These are phyloP conservation scores for Cranoglanis bouderius DNA, from an alignment of 2,113 vertebrate genomes.

Conservation along the genomic window DNA sequence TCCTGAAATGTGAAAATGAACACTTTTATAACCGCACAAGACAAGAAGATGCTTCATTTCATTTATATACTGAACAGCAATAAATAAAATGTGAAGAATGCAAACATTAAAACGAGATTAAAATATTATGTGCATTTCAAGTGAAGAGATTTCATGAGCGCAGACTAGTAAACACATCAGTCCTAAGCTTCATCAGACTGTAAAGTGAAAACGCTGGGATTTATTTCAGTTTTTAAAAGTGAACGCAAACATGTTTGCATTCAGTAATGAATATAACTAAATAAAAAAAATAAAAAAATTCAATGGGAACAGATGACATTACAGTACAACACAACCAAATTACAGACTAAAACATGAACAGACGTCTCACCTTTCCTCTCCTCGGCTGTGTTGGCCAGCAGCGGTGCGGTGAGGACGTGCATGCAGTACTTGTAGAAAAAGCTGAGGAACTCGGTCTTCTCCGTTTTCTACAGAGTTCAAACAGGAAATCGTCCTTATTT, in stretches of 20 bases:
- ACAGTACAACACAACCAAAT: not conserved
- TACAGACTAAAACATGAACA: not conserved
- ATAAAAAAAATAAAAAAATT: not conserved
- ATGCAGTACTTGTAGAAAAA: constrained; percentile 99
- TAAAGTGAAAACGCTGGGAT: not conserved
- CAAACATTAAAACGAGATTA: not conserved
- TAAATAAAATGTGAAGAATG: not conserved
- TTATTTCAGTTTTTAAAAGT: not conserved
- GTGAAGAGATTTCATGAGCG: too few relatives aligned
- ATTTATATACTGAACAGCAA: not conserved
- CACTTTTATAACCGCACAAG: too few relatives aligned
- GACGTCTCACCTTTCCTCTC: constrained; percentile 85
- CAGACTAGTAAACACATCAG: not conserved
- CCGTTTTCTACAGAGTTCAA: constrained; percentile 84
- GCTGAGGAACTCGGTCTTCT: constrained; percentile 97
- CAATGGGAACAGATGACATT: not conserved
- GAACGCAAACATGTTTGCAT: too few relatives aligned
- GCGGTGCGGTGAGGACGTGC: constrained; percentile 95
- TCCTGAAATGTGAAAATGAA: too few relatives aligned
- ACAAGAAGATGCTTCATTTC: not conserved
- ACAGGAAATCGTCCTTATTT: not conserved
- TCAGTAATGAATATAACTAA: not conserved
- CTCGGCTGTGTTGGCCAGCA: constrained; percentile 93
- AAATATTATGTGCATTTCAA: too few relatives aligned
- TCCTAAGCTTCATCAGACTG: not conserved